A percentile compares a stretch with the other conserved stretches of the same genome.
Evolutionary conservation across 2,888 invertebrate genomes (phyloP).

Genomic region (Drosophila crucigera): DNA sequence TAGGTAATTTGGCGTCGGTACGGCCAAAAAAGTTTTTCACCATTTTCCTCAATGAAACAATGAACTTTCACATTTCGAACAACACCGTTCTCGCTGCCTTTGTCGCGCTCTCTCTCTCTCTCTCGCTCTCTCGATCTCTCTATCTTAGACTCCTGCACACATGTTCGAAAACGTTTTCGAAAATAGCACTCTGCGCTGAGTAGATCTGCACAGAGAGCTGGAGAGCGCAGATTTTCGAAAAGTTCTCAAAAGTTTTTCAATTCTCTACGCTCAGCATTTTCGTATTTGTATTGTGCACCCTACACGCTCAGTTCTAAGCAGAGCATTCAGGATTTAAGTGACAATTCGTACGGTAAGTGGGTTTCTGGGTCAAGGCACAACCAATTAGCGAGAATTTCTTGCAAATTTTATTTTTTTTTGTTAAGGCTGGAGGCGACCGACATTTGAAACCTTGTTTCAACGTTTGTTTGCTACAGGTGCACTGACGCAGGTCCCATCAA

Average conservation of each 20-base stretch:
- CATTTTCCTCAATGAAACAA: slow-evolving; percentile 80
- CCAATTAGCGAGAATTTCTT: slow-evolving; percentile 44
- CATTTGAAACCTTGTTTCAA: slow-evolving; percentile 11
- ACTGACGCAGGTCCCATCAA: slow-evolving; percentile 43
- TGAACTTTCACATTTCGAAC: slow-evolving; percentile 78
- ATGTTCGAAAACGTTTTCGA: slow-evolving; percentile 53
- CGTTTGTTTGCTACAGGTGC: slow-evolving; percentile 5
- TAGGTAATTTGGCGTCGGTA: slow-evolving; percentile 69
- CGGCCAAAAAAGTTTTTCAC: slow-evolving; percentile 58
- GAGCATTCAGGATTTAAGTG: slow-evolving; percentile 43
- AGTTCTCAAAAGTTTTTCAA: slow-evolving; percentile 57
- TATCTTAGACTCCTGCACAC: slow-evolving; percentile 5
- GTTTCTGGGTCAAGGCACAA: slow-evolving; percentile 72
- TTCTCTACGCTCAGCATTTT: slow-evolving; percentile 31
- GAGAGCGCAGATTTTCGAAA: slow-evolving; percentile 49
- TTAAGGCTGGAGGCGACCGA: slow-evolving; percentile 15
- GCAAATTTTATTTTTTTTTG: slow-evolving; percentile 4
- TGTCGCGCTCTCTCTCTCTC: neutral
- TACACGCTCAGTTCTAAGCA: slow-evolving; percentile 32
- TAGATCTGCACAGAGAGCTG: slow-evolving; percentile 4
- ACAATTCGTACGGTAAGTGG: slow-evolving; percentile 43
- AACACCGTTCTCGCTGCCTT: slow-evolving; percentile 17
- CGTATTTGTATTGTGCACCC: slow-evolving; percentile 53
- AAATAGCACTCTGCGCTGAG: slow-evolving; percentile 38
- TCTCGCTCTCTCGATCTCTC: neutral